A percentile compares a stretch with the other conserved stretches of the same genome.
Conservation (phyloP, 2,113 vertebrate species). For the Thalassarche chlororhynchos region DNA sequence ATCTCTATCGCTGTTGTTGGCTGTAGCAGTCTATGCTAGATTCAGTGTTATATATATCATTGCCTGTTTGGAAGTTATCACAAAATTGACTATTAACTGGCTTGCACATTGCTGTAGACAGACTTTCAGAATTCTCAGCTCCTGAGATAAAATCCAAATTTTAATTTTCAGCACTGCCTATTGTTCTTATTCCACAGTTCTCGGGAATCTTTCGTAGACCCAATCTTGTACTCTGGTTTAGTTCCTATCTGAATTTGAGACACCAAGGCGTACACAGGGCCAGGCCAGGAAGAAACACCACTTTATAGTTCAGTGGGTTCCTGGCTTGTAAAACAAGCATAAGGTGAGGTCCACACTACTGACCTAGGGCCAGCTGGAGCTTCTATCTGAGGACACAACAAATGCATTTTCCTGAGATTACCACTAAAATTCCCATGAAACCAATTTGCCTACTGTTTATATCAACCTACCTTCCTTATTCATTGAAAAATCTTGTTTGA, state of each 20-base stretch:
- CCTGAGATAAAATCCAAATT: background rate
- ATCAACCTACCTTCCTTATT: background rate
- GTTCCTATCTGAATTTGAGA: background rate
- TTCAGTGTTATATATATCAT: background rate
- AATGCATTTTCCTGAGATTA: background rate
- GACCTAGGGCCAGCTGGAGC: background rate
- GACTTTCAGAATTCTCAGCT: background rate
- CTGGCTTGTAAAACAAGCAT: background rate
- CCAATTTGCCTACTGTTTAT: background rate
- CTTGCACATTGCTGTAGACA: background rate
- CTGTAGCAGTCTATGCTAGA: background rate
- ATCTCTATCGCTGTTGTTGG: background rate
- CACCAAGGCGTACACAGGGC: background rate
- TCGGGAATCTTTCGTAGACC: background rate
- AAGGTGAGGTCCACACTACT: background rate
- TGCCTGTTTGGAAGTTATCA: background rate
- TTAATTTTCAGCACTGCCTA: background rate
- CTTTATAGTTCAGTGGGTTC: background rate
- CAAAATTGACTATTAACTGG: background rate
- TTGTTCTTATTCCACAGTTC: background rate
- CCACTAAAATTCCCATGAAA: background rate
- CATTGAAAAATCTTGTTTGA: background rate
- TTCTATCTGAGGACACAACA: background rate
- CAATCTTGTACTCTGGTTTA: background rate
- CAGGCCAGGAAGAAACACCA: background rate